Conservation (phyloP, 1,140 invertebrate species). For the Tenebrio molitor region DNA sequence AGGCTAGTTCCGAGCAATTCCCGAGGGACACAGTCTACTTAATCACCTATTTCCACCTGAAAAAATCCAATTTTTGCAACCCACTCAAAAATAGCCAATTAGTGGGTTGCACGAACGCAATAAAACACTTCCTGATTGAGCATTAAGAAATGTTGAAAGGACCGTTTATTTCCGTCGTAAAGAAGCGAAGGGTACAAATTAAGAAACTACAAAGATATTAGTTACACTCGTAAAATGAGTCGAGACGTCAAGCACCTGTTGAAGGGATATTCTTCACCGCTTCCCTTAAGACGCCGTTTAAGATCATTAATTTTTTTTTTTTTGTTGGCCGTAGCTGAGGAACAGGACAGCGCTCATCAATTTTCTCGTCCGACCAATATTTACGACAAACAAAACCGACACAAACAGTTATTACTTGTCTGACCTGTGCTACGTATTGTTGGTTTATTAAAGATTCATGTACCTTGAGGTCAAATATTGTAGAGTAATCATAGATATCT, state of each 20-base stretch:
- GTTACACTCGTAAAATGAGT: constrained; percentile 46
- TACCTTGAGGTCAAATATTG: constrained; percentile 30
- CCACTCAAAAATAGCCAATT: constrained; percentile 1
- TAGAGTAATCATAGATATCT: constrained; percentile 28
- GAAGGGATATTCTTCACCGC: constrained; percentile 18
- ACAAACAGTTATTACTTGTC: constrained; percentile 26
- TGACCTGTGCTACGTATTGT: constrained; percentile 20
- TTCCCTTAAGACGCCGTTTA: constrained; percentile 15
- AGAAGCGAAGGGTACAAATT: constrained; percentile 43
- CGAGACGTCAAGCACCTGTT: constrained; percentile 46
- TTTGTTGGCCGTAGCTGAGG: constrained; percentile 17
- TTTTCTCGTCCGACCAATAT: constrained; percentile 31
- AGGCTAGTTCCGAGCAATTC: constrained; percentile 23
- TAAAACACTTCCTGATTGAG: constrained; percentile 11
- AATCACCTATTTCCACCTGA: neutral
- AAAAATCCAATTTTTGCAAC: constrained; percentile 18
- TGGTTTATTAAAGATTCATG: constrained; percentile 30
- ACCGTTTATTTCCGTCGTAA: constrained; percentile 25
- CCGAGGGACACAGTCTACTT: constrained; percentile 9
- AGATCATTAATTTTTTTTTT: constrained; percentile 38
- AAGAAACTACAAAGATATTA: constrained; percentile 38
- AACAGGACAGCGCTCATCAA: constrained; percentile 9
- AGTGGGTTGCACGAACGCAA: constrained; percentile 7
- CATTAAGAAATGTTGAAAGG: constrained; percentile 13
- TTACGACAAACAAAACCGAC: constrained; percentile 13